Base-by-base conservation (phyloP, 1,140 invertebrate species). In the Orius insidiosus region DNA sequence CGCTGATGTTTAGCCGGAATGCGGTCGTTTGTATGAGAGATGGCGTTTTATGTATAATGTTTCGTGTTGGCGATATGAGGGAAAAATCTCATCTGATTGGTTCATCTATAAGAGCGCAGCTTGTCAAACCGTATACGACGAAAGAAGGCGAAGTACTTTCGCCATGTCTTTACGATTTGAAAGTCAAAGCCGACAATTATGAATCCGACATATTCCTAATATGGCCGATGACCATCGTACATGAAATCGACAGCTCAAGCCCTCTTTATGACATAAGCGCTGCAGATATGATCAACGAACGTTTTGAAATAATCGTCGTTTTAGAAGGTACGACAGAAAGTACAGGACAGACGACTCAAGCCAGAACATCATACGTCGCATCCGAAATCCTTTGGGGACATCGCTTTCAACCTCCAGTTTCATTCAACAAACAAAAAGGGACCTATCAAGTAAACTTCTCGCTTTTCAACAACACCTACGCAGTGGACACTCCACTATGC, bases 11-110 rank as follows among this genome's bases (percentile, higher is more conserved):
- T 66, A 95, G 90, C 31, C 80, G 83, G 54, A 79, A 92, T 56
- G 88, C 89, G 0, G 86, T 95, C 0, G 81, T 98, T 31, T 94
- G 88, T 57, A 77, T 85, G 58, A 69, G 92, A 37, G 84, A 93
- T 58, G 87, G 88, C 1, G 73, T 85, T 48, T 64, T 97, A 2
- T 88, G 87, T 56, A 66, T 98, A 10, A 85, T 97, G 78, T 96
- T 98, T 64, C 70, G 95, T 5, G 89, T 98, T 1, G 95, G 94
- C 3, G 94, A 98, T 63, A 94, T 98, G 85, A 69, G 94, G 41
- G 53, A 57, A 35, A 96, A 96, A 63, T 95, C 88, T 8, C 93
- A 96, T 61, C 89, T 99, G 40, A 94, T 98, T 36, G 88, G 89
- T 14, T 88, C 88, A 0, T 81, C 78, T 49, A 78, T 98, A 2